Evolutionary conservation across 2,888 invertebrate genomes (phyloP).

Genomic region (Caenorhabditis sulstoni): DNA sequence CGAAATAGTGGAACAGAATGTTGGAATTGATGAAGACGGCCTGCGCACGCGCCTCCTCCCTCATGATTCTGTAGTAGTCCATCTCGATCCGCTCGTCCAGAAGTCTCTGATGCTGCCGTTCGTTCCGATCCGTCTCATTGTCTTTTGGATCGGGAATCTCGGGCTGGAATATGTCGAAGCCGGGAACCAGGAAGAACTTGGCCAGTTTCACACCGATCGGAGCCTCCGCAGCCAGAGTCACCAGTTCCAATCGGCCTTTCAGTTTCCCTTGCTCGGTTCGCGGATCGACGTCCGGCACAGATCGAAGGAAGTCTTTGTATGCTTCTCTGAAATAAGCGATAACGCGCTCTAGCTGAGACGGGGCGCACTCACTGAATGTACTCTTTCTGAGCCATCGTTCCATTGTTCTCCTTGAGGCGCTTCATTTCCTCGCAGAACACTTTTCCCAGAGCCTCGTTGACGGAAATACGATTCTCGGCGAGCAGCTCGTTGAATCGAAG

Average conservation of each 20-base stretch:
- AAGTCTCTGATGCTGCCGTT: slow-evolving; percentile 20
- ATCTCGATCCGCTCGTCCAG: slow-evolving; percentile 16
- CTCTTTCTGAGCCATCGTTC: background rate
- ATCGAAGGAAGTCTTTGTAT: slow-evolving; percentile 16
- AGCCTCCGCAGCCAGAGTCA: slow-evolving; percentile 33
- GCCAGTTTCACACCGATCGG: slow-evolving; percentile 18
- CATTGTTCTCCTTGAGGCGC: slow-evolving; percentile 2
- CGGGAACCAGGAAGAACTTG: slow-evolving; percentile 38
- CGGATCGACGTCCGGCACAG: slow-evolving; percentile 16
- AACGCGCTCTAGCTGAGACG: background rate
- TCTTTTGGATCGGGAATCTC: slow-evolving; percentile 4
- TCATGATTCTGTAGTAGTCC: slow-evolving; percentile 26
- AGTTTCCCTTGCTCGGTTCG: background rate
- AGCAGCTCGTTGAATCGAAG: slow-evolving; percentile 11
- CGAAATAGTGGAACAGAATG: slow-evolving; percentile 25
- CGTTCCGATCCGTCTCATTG: background rate
- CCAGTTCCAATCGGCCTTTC: slow-evolving; percentile 10
- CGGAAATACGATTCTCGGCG: background rate
- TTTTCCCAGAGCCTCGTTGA: slow-evolving; percentile 11
- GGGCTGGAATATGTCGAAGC: slow-evolving; percentile 33
- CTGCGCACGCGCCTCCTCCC: slow-evolving; percentile 23
- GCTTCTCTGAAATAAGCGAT: slow-evolving; percentile 10
- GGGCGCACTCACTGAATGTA: slow-evolving; percentile 23
- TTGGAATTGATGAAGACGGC: slow-evolving; percentile 34
- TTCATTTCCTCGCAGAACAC: slow-evolving; percentile 18